These are phyloP conservation scores for Spea hammondii DNA, from an alignment of 2,797 vertebrate genomes.

Conservation along the genomic window DNA sequence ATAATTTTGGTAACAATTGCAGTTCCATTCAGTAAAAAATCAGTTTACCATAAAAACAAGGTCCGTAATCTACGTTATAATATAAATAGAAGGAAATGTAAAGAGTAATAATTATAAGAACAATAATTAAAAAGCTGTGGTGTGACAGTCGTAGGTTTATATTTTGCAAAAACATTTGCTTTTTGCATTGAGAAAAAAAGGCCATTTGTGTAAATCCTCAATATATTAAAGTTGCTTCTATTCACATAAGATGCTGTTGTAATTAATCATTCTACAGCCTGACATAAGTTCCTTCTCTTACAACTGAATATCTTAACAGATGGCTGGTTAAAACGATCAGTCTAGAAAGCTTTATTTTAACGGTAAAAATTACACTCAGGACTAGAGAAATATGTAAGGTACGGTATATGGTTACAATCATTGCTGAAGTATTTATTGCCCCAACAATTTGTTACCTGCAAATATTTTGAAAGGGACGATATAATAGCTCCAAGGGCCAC, in stretches of 20 bases:
- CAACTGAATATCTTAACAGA: slow-evolving; percentile 50
- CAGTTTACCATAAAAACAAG: too few relatives aligned
- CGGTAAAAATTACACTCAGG: slow-evolving; percentile 22
- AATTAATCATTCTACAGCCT: slow-evolving; percentile 45
- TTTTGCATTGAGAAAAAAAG: not conserved
- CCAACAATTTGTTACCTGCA: too few relatives aligned
- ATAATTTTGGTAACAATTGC: too few relatives aligned
- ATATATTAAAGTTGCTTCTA: slow-evolving; percentile 29
- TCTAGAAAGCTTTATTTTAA: slow-evolving; percentile 17
- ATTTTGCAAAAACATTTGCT: not conserved
- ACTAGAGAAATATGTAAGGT: slow-evolving; percentile 24
- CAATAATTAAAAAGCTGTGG: too few relatives aligned
- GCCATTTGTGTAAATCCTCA: slow-evolving; percentile 8
- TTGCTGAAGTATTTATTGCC: not conserved
- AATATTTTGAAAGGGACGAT: too few relatives aligned
- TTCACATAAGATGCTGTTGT: slow-evolving; percentile 23
- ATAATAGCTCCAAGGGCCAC: too few relatives aligned
- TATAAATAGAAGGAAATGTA: too few relatives aligned
- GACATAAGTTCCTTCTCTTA: slow-evolving; percentile 31
- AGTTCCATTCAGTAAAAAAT: too few relatives aligned
- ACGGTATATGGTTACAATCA: slow-evolving; percentile 21
- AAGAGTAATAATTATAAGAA: too few relatives aligned
- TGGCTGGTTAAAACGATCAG: slow-evolving; percentile 20
- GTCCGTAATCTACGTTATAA: too few relatives aligned
- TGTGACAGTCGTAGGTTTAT: too few relatives aligned